These are phyloP conservation scores for Chaunax sp. DNA, from an alignment of 2,797 vertebrate genomes.

Conservation along the genomic window DNA sequence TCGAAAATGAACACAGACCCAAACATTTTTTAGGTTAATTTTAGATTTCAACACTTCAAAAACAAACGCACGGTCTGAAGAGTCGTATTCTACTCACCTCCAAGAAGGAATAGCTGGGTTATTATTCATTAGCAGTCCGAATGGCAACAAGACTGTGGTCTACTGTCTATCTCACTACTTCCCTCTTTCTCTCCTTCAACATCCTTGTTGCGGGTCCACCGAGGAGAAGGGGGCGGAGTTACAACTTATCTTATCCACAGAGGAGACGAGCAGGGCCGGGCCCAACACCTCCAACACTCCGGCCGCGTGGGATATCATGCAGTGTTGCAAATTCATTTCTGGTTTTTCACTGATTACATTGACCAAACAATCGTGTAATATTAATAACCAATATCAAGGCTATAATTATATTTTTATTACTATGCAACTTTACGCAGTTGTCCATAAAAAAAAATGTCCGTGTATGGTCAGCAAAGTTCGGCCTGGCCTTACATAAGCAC, in stretches of 20 bases:
- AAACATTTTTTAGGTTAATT: not conserved
- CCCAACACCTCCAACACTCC: not conserved
- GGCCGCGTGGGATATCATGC: not conserved
- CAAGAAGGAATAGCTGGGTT: constrained; percentile 1
- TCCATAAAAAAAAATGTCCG: too few relatives aligned
- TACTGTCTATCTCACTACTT: constrained; percentile 52
- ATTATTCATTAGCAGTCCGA: constrained; percentile 46
- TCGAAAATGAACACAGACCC: not conserved
- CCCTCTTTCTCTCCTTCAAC: constrained; percentile 64
- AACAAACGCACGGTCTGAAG: not conserved
- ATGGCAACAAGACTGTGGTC: not conserved
- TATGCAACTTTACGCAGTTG: too few relatives aligned
- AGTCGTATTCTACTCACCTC: constrained; percentile 59
- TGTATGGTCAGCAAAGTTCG: too few relatives aligned
- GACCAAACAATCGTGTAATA: too few relatives aligned
- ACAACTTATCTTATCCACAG: constrained; percentile 3
- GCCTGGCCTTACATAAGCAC: too few relatives aligned
- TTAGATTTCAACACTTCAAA: constrained; percentile 8
- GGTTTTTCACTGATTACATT: not conserved
- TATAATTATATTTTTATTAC: too few relatives aligned
- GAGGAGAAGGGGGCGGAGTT: constrained; percentile 58
- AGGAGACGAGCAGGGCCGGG: constrained; percentile 2
- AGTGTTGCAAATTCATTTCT: too few relatives aligned
- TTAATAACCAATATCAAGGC: too few relatives aligned
- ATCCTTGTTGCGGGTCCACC: constrained; percentile 44